These are phyloP conservation scores for Macrocentrus cingulum DNA, from an alignment of 1,140 invertebrate genomes.

Conservation along the genomic window DNA sequence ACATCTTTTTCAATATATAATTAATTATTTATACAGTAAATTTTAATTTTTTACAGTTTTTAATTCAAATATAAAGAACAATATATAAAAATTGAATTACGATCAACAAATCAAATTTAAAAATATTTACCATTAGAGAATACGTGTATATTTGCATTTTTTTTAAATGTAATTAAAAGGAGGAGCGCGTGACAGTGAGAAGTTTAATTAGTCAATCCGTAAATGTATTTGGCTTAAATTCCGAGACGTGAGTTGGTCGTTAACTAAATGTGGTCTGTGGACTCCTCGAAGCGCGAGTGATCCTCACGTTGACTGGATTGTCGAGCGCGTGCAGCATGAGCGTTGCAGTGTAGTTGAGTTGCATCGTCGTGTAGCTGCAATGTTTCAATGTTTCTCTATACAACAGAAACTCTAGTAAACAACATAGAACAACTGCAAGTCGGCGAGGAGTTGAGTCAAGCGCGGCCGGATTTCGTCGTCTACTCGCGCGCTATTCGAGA, in stretches of 20 bases:
- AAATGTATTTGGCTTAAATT: constrained; percentile 6
- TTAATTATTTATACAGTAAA: too few relatives aligned
- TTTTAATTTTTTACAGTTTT: too few relatives aligned
- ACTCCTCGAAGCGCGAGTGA: neutral
- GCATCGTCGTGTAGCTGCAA: neutral
- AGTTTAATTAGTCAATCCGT: constrained; percentile 20
- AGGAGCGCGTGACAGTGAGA: neutral
- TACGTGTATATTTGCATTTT: too few relatives aligned
- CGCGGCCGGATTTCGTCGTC: constrained; percentile 16
- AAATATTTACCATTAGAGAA: too few relatives aligned
- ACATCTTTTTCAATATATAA: too few relatives aligned
- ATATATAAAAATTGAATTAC: too few relatives aligned
- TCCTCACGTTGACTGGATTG: too few relatives aligned
- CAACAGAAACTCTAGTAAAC: constrained; percentile 19
- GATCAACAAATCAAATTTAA: too few relatives aligned
- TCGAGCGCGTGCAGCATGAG: neutral
- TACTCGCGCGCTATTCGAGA: constrained; percentile 20
- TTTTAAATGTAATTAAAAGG: neutral
- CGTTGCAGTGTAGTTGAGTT: too few relatives aligned
- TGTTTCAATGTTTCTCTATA: constrained; percentile 11
- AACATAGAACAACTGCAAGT: constrained; percentile 11
- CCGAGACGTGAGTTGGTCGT: constrained; percentile 11
- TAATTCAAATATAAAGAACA: too few relatives aligned
- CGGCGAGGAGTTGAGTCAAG: too few relatives aligned
- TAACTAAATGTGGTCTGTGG: constrained; percentile 14